These are phyloP conservation scores for Larimichthys crocea DNA, from an alignment of 2,113 vertebrate species.

Conservation along the genomic window DNA sequence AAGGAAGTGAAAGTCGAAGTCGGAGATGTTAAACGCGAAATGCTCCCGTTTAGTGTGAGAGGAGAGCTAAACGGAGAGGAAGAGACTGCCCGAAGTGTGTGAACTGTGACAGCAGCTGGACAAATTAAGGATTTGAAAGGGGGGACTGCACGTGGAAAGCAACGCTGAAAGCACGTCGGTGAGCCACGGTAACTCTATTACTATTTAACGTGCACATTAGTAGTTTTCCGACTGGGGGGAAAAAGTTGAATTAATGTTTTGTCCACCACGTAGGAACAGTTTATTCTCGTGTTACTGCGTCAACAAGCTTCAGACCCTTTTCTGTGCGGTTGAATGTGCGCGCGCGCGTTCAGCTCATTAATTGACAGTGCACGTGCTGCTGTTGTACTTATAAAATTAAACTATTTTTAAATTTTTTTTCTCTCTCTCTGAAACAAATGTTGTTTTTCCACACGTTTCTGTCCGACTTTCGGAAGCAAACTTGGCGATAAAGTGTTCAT, in stretches of 20 bases:
- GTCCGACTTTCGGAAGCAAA: not conserved
- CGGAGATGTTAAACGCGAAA: constrained; percentile 47
- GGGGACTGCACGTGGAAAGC: constrained; percentile 66
- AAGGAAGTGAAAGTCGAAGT: constrained; percentile 21
- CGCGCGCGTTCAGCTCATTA: constrained; percentile 11
- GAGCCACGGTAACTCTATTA: constrained; percentile 30
- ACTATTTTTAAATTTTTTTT: not conserved
- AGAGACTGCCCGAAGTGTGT: constrained; percentile 38
- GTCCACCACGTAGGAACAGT: too few relatives aligned
- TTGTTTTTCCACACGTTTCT: not conserved
- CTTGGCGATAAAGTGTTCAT: too few relatives aligned
- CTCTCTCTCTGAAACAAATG: too few relatives aligned
- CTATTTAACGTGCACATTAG: accelerated
- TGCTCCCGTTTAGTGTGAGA: constrained; percentile 36
- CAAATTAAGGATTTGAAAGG: not conserved
- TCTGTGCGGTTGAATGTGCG: constrained; percentile 9
- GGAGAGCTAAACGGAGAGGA: constrained; percentile 19
- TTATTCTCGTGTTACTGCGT: constrained; percentile 20
- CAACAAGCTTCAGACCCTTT: constrained; percentile 20
- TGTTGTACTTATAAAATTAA: not conserved
- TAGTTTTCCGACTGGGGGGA: not conserved
- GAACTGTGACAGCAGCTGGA: constrained; percentile 56
- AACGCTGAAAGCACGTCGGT: constrained; percentile 45
- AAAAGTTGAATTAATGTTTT: constrained; percentile 19
- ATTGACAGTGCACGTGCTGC: not conserved